Conservation (phyloP, 2,888 invertebrate genomes). For the Plagiodera versicolora region DNA sequence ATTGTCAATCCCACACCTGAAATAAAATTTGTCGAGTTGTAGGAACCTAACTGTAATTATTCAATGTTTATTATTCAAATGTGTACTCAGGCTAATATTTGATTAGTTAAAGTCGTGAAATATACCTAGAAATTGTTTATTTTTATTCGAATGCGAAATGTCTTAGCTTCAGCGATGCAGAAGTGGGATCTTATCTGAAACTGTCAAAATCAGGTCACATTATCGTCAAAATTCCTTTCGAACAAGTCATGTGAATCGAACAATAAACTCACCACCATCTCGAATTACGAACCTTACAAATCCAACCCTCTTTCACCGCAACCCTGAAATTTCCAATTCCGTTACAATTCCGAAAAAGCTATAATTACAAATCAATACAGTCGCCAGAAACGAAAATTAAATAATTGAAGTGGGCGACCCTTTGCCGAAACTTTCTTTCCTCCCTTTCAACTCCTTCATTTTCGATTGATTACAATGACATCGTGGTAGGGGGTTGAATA, state of each 20-base stretch:
- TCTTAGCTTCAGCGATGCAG: too few relatives aligned
- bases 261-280: conserved; percentile 12
- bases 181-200: not conserved
- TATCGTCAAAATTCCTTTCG: not conserved
- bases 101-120: too few relatives aligned
- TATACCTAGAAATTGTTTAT: too few relatives aligned
- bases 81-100: too few relatives aligned
- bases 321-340: conserved; percentile 13
- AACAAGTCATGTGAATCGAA: not conserved
- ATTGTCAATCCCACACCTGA: too few relatives aligned
- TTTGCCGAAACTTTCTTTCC: not conserved
- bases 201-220: not conserved
- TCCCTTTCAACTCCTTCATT: not conserved
- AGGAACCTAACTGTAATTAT: too few relatives aligned
- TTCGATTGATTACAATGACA: conserved; percentile 6
- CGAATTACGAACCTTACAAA: conserved; percentile 10
- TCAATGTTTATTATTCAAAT: too few relatives aligned
- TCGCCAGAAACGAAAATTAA: conserved; percentile 14
- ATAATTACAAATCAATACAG: conserved; percentile 19
- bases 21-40: too few relatives aligned
- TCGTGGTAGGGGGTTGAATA: not conserved
- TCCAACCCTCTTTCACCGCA: conserved; percentile 10
- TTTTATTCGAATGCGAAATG: too few relatives aligned
- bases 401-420: conserved; percentile 14
- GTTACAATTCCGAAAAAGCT: conserved; percentile 12